A percentile compares a stretch with the other conserved stretches of the same genome.
Conservation (phyloP, 1,140 invertebrate genomes). For the Dendroctonus ponderosae region DNA sequence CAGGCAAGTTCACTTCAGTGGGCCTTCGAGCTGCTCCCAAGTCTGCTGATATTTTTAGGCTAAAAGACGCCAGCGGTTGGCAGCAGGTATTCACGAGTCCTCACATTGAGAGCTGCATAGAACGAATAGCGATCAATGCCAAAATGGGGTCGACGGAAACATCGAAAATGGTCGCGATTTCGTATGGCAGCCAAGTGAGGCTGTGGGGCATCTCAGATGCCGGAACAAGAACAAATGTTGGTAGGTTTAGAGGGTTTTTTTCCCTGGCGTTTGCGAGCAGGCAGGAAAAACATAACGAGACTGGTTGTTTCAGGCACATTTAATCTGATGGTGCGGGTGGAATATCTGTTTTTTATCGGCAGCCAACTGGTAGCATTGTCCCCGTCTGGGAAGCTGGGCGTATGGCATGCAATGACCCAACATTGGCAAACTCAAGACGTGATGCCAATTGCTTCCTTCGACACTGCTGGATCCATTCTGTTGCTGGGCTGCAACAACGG, state of each 20-base stretch:
- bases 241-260: conserved; percentile 48
- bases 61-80: conserved; percentile 96
- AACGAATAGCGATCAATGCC: conserved; percentile 91
- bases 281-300: not conserved
- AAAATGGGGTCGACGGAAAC: conserved; percentile 70
- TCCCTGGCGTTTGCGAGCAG: not conserved
- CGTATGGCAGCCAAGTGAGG: conserved; percentile 79
- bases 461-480: conserved; percentile 93
- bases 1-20: conserved; percentile 57
- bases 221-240: conserved; percentile 74
- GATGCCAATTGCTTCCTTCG: conserved; percentile 90
- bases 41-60: conserved; percentile 56
- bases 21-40: not conserved
- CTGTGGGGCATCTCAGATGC: conserved; percentile 88
- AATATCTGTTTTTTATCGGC: conserved; percentile 96
- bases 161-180: conserved; percentile 87
- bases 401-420: conserved; percentile 98
- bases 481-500: conserved; percentile 94
- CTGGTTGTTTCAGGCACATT: conserved; percentile 65
- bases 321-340: conserved; percentile 87
- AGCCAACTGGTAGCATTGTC: conserved; percentile 94
- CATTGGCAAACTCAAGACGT: conserved; percentile 98
- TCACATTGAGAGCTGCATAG: conserved; percentile 84
- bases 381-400: conserved; percentile 92
- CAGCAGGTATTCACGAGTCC: conserved; percentile 92